phyloP scores from a whole-genome alignment of 2,113 vertebrate species.

The Plecotus auritus region DNA sequence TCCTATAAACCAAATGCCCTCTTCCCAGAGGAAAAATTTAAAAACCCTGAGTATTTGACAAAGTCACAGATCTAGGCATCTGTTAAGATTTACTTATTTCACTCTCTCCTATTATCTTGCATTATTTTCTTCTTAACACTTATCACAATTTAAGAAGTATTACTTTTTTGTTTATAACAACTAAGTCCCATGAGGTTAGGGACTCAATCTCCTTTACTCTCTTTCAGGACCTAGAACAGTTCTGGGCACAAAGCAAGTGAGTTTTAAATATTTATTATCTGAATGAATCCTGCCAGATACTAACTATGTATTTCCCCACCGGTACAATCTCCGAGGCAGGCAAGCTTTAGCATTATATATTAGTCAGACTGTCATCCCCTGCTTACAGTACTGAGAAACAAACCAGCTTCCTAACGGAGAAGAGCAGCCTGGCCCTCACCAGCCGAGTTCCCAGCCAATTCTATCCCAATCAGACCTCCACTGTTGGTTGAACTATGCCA shows the following conservation, averaged over 20 bases:
- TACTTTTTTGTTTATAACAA: constrained; percentile 17
- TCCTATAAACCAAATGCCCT: constrained; percentile 10
- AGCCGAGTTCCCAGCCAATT: neutral
- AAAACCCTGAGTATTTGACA: neutral
- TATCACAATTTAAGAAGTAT: neutral
- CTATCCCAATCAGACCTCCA: neutral
- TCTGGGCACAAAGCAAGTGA: neutral
- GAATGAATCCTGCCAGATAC: neutral
- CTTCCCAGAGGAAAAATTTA: neutral
- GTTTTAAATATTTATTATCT: neutral
- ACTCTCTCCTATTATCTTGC: neutral
- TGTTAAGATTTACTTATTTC: neutral
- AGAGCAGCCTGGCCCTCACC: neutral
- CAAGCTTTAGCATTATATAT: neutral
- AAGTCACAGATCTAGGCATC: neutral
- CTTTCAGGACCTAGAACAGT: neutral
- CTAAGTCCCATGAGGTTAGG: neutral
- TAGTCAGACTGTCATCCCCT: neutral
- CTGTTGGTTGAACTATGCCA: neutral
- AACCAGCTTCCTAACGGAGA: neutral
- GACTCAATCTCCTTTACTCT: neutral
- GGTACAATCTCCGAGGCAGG: neutral
- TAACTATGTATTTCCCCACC: neutral
- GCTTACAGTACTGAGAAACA: neutral
- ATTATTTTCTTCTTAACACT: neutral